A percentile compares a stretch with the other conserved stretches of the same genome.
Evolutionary conservation across 2,113 vertebrate species (phyloP).

Genomic region (Chelonoidis abingdonii): DNA sequence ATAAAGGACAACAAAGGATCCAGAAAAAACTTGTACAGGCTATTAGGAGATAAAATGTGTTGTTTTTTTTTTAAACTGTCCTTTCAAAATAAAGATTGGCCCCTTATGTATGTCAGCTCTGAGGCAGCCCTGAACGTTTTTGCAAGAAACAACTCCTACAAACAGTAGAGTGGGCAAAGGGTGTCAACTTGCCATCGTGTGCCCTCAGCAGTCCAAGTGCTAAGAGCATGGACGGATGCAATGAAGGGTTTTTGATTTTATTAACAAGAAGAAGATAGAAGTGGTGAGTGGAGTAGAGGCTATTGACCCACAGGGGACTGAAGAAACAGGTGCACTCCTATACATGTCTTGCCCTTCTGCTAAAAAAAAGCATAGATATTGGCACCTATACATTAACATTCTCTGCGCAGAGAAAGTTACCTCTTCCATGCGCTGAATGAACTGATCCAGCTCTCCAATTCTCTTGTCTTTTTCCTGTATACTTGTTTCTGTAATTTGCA

Average conservation of each 20-base stretch:
- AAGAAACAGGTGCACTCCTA: neutral
- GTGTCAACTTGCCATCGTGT: neutral
- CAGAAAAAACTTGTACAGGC: neutral
- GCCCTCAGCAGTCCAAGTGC: neutral
- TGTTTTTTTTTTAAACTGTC: neutral
- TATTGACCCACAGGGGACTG: neutral
- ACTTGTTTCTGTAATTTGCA: slow-evolving; percentile 84
- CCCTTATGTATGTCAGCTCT: neutral
- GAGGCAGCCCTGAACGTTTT: neutral
- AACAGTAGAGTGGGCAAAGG: neutral
- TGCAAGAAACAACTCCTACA: neutral
- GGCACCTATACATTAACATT: neutral
- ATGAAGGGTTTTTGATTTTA: neutral
- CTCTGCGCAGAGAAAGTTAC: slow-evolving; percentile 60
- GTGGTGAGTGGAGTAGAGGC: neutral
- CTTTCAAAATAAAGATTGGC: neutral
- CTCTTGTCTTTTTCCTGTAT: slow-evolving; percentile 91
- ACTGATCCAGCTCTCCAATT: slow-evolving; percentile 90
- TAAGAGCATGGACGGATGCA: neutral
- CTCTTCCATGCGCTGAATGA: slow-evolving; percentile 93
- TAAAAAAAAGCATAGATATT: neutral
- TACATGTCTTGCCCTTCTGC: neutral
- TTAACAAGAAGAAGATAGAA: neutral
- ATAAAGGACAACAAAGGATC: neutral
- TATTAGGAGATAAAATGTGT: neutral